Conservation (phyloP, 2,797 vertebrate species). For the Phalloptychus januarius region DNA sequence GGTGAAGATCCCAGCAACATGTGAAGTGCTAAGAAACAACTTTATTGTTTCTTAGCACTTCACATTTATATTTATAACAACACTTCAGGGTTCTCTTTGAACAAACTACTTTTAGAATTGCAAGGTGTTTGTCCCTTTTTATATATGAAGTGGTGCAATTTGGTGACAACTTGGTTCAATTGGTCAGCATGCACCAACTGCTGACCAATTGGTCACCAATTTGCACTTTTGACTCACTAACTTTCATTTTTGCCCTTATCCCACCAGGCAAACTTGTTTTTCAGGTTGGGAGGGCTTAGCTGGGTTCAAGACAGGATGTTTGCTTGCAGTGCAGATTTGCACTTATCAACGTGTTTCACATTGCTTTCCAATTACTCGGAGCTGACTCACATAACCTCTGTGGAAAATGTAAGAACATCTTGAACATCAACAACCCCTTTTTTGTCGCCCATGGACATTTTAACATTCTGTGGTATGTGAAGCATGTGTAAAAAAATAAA, state of each 20-base stretch:
- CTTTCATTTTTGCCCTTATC: background rate
- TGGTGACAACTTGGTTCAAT: too few species aligned
- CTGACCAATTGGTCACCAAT: too few species aligned
- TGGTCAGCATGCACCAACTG: too few species aligned
- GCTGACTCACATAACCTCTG: background rate
- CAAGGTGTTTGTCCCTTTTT: too few species aligned
- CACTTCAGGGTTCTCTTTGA: too few species aligned
- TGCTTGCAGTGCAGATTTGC: background rate
- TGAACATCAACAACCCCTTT: fast-evolving
- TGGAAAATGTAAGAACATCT: background rate
- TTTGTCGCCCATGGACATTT: background rate
- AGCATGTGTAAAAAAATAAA: background rate
- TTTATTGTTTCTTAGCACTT: too few species aligned
- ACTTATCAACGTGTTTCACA: background rate
- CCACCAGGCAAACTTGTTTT: too few species aligned
- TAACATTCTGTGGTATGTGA: background rate
- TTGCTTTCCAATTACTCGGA: background rate
- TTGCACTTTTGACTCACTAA: background rate
- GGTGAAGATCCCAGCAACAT: too few species aligned
- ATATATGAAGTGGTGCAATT: too few species aligned
- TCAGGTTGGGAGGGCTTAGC: background rate
- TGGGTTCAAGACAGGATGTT: background rate
- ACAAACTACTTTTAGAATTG: too few species aligned
- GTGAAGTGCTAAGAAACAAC: too few species aligned
- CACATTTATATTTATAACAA: too few species aligned